Evolutionary conservation across 2,113 vertebrate species (phyloP).

Genomic region (Rhinichthys klamathensis): DNA sequence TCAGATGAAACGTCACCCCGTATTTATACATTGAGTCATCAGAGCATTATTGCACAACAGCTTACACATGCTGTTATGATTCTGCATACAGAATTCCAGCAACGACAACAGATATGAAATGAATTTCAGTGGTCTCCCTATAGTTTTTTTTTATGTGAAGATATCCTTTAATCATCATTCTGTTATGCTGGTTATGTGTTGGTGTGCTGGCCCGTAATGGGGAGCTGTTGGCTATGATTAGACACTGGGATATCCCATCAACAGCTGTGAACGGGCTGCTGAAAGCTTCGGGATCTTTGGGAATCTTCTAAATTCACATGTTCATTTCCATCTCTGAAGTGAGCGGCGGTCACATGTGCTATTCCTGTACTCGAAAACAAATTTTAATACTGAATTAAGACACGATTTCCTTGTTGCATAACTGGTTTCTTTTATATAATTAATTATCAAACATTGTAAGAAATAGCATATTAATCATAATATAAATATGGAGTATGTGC

Average conservation of each 20-base stretch:
- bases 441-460: not conserved
- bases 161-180: not conserved
- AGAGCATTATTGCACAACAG: not conserved
- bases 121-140: not conserved
- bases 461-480: not conserved
- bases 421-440: not conserved
- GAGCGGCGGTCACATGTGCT: not conserved
- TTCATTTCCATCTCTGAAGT: not conserved
- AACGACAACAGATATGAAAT: not conserved
- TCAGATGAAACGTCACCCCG: not conserved
- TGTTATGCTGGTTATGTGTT: not conserved
- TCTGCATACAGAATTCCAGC: not conserved
- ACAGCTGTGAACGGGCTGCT: slow-evolving; percentile 41
- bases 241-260: slow-evolving; percentile 37
- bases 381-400: not conserved
- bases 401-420: not conserved
- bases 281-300: slow-evolving; percentile 4
- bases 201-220: not conserved
- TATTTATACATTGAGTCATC: not conserved
- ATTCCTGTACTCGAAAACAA: not conserved
- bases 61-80: not conserved
- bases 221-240: slow-evolving; percentile 29
- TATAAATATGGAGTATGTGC: not conserved
- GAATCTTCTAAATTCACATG: not conserved
- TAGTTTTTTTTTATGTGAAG: not conserved